Percentiles rank a stretch among this genome's conserved stretches.
Evolutionary conservation across 2,797 vertebrate species (phyloP).

Genomic region (Manis javanica): DNA sequence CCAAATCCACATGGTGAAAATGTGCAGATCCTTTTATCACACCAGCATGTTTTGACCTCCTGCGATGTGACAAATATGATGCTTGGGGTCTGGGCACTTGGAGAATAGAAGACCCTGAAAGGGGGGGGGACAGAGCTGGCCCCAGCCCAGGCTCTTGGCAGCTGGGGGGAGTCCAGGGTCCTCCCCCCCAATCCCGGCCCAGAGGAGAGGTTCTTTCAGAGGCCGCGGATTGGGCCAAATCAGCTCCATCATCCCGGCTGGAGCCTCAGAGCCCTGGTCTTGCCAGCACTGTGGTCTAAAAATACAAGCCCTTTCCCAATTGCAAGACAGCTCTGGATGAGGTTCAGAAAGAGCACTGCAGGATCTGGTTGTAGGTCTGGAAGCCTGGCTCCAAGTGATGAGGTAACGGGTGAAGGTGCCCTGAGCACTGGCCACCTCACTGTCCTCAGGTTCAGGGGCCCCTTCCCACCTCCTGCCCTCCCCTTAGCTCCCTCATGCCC

Average conservation of each 20-base stretch:
- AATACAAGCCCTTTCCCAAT: background rate
- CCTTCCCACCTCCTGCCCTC: accelerated
- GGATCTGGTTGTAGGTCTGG: background rate
- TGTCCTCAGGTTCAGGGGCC: background rate
- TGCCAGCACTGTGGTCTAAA: background rate
- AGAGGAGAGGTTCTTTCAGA: background rate
- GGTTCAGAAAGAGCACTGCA: background rate
- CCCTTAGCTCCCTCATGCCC: background rate
- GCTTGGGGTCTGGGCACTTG: accelerated
- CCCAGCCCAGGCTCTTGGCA: background rate
- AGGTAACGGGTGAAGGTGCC: background rate
- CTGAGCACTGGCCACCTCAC: background rate
- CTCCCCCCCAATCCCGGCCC: background rate
- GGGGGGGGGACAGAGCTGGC: background rate
- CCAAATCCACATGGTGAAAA: background rate
- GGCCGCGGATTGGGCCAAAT: background rate
- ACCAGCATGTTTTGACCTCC: background rate
- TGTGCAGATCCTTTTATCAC: background rate
- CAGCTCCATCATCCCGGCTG: background rate
- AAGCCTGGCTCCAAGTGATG: background rate
- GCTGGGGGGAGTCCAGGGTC: background rate
- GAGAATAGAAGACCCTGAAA: background rate
- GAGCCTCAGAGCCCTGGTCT: background rate
- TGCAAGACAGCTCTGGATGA: background rate
- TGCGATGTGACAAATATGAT: background rate